Conservation (phyloP, 2,888 invertebrate species). For the Archips xylosteana region DNA sequence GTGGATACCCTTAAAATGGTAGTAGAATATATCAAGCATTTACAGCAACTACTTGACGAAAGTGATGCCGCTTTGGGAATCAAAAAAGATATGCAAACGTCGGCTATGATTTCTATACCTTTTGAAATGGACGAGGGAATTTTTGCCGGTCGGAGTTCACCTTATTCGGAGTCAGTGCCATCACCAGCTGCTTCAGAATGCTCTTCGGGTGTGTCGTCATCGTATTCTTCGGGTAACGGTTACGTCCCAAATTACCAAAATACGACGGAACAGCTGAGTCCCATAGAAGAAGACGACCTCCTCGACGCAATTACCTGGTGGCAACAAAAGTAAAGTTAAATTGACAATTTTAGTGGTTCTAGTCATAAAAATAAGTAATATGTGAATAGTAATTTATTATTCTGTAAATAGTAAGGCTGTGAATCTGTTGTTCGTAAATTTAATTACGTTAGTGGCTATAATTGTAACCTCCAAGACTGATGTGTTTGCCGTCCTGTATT, state of each 20-base stretch:
- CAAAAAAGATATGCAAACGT: slow-evolving; percentile 44
- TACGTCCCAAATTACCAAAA: slow-evolving; percentile 59
- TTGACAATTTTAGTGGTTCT: slow-evolving; percentile 49
- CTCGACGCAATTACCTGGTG: slow-evolving; percentile 93
- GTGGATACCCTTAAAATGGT: slow-evolving; percentile 96
- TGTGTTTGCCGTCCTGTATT: slow-evolving; percentile 15
- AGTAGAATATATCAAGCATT: slow-evolving; percentile 94
- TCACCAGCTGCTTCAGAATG: slow-evolving; percentile 90
- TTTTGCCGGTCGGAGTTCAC: slow-evolving; percentile 65
- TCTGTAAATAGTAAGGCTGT: slow-evolving; percentile 30
- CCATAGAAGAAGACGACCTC: slow-evolving; percentile 93
- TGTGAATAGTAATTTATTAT: slow-evolving; percentile 31
- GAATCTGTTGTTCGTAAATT: slow-evolving; percentile 20
- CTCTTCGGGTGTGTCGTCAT: slow-evolving; percentile 84
- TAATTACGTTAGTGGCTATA: slow-evolving; percentile 19
- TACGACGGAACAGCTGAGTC: slow-evolving; percentile 81
- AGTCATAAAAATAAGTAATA: slow-evolving; percentile 54
- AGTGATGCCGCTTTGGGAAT: slow-evolving; percentile 84
- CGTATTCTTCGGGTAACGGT: slow-evolving; percentile 61
- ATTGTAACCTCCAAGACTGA: slow-evolving; percentile 18
- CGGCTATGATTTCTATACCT: slow-evolving; percentile 47
- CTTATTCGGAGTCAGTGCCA: slow-evolving; percentile 82
- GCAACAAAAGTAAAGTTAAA: slow-evolving; percentile 86
- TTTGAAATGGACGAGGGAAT: slow-evolving; percentile 74
- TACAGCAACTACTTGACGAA: slow-evolving; percentile 91